Conservation (phyloP, 2,797 vertebrate genomes). For the Podarcis lilfordi region DNA sequence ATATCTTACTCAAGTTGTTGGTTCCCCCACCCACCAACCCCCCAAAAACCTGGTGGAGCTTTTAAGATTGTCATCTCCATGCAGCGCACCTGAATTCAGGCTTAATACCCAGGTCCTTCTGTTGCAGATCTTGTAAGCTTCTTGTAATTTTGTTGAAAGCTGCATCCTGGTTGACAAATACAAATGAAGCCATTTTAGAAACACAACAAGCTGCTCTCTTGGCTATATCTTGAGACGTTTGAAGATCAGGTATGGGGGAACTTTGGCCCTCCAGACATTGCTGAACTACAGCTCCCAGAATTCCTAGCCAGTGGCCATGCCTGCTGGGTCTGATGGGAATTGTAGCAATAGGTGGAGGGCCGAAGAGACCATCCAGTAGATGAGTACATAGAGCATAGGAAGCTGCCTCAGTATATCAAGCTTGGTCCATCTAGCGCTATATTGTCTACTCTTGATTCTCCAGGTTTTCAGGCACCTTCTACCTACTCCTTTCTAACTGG, state of each 20-base stretch:
- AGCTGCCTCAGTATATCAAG: background rate
- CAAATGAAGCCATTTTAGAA: slow-evolving; percentile 26
- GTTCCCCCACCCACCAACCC: too few relatives aligned
- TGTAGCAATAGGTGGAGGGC: background rate
- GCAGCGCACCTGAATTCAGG: slow-evolving; percentile 90
- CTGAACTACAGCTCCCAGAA: background rate
- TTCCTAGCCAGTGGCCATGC: too few relatives aligned
- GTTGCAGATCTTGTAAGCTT: slow-evolving; percentile 95
- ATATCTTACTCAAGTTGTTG: background rate
- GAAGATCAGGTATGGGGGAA: too few relatives aligned
- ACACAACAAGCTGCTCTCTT: background rate
- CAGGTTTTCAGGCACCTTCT: background rate
- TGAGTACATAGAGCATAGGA: background rate
- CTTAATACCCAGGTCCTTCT: slow-evolving; percentile 93
- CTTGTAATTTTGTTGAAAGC: slow-evolving; percentile 96
- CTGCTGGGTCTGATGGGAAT: background rate
- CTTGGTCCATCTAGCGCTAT: background rate
- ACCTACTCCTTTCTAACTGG: background rate
- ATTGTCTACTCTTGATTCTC: background rate
- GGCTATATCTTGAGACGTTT: background rate
- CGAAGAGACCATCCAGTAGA: background rate
- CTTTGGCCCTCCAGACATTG: too few relatives aligned
- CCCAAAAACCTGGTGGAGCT: background rate
- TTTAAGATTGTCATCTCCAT: background rate
- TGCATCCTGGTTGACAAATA: slow-evolving; percentile 84